These are phyloP conservation scores for Agonopterix subpropinquella DNA, from an alignment of 2,888 invertebrate species.

Conservation along the genomic window DNA sequence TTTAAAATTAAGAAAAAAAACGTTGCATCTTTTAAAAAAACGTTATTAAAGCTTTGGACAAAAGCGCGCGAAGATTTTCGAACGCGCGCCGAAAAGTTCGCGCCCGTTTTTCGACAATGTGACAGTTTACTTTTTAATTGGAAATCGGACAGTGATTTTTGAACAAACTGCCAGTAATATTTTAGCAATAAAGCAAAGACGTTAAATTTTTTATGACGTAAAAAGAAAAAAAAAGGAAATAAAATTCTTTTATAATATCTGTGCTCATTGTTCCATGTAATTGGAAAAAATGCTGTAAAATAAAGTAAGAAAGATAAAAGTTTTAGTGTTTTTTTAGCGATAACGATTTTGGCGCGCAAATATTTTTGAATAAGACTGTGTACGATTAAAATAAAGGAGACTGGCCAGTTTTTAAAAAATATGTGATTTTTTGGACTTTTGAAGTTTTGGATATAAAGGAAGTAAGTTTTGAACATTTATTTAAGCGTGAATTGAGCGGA, in stretches of 20 bases:
- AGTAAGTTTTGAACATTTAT: too few species aligned
- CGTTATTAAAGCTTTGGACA: background rate
- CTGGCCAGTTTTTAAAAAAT: slow-evolving; percentile 8
- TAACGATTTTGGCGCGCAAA: slow-evolving; percentile 31
- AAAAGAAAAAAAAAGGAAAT: slow-evolving; percentile 20
- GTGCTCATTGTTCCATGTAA: slow-evolving; percentile 44
- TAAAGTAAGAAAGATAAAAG: slow-evolving; percentile 43
- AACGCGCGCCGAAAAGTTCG: slow-evolving; percentile 13
- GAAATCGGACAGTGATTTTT: background rate
- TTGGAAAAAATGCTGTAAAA: slow-evolving; percentile 49
- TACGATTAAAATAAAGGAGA: slow-evolving; percentile 1
- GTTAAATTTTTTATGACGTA: slow-evolving; percentile 2
- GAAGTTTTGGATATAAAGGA: background rate
- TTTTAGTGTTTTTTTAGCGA: slow-evolving; percentile 30
- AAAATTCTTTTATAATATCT: slow-evolving; percentile 8
- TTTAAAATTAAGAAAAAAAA: slow-evolving; percentile 25
- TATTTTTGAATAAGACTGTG: slow-evolving; percentile 13
- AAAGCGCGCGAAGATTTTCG: slow-evolving; percentile 5
- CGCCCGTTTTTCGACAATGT: slow-evolving; percentile 14
- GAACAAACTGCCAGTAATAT: background rate
- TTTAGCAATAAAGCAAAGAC: background rate
- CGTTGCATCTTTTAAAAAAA: background rate
- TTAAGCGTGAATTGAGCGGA: too few species aligned
- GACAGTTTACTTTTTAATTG: slow-evolving; percentile 14
- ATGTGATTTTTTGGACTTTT: slow-evolving; percentile 21